Percentiles rank a stretch among this genome's conserved stretches.
Conservation (phyloP, 2,113 vertebrate species). For the Hypanus sabinus region DNA sequence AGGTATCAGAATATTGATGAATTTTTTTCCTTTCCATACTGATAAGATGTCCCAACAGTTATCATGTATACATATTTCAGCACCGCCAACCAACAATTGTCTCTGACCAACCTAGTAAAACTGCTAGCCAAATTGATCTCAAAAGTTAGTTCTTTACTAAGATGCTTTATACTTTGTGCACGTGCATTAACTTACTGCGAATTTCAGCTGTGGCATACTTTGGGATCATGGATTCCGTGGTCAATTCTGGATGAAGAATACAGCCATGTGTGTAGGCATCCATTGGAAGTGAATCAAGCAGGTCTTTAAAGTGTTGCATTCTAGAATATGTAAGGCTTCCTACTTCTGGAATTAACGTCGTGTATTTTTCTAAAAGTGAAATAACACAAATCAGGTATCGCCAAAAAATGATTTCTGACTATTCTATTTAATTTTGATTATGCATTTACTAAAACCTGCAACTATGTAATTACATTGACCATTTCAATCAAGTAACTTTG, state of each 20-base stretch:
- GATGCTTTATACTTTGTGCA: too few relatives aligned
- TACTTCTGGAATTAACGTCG: conserved; percentile 76
- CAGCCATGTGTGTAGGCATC: conserved; percentile 97
- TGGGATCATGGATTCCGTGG: conserved; percentile 98
- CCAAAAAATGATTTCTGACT: not conserved
- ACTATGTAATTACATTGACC: not conserved
- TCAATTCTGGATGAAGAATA: conserved; percentile 97
- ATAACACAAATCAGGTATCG: not conserved
- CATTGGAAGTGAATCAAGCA: conserved; percentile 91
- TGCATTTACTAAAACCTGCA: not conserved
- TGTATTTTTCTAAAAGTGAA: conserved; percentile 66
- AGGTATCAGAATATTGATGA: not conserved
- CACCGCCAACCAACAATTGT: not conserved
- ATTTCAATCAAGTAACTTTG: not conserved
- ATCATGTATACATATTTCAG: not conserved
- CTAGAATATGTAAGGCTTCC: conserved; percentile 70
- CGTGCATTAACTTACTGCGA: conserved; percentile 79
- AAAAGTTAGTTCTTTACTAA: not conserved
- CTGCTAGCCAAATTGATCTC: too few relatives aligned
- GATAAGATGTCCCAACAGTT: not conserved
- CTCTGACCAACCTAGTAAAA: not conserved
- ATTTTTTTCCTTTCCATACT: too few relatives aligned
- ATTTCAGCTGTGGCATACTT: conserved; percentile 99
- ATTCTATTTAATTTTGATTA: not conserved
- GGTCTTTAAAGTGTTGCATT: conserved; percentile 87